phyloP scores from a whole-genome alignment of 2,888 invertebrate genomes.

The Phengaris arion region DNA sequence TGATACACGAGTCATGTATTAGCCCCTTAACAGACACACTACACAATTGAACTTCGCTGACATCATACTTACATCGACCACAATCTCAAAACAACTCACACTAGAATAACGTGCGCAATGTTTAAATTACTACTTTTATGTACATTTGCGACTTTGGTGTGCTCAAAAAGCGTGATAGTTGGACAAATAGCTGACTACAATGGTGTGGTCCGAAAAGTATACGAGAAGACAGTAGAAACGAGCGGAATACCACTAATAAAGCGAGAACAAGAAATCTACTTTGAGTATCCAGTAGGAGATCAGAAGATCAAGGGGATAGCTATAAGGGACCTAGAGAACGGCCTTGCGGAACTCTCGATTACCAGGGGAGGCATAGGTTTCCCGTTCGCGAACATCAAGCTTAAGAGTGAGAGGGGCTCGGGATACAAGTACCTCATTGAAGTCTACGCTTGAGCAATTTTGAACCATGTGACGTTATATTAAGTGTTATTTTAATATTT shows the following conservation, averaged over 20 bases:
- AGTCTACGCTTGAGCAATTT: conserved; percentile 58
- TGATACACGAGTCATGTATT: conserved; percentile 31
- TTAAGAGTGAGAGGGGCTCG: conserved; percentile 67
- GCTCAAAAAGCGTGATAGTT: conserved; percentile 55
- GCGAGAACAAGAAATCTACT: conserved; percentile 54
- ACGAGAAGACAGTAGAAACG: conserved; percentile 49
- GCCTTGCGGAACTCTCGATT: conserved; percentile 61
- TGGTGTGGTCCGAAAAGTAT: conserved; percentile 55
- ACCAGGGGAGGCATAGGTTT: conserved; percentile 66
- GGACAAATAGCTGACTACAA: conserved; percentile 56
- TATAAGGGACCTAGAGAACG: conserved; percentile 66
- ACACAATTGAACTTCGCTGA: conserved; percentile 22
- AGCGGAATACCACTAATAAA: conserved; percentile 54
- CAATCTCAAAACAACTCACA: conserved; percentile 7
- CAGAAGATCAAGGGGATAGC: conserved; percentile 69
- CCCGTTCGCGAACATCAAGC: conserved; percentile 59
- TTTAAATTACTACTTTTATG: conserved; percentile 37
- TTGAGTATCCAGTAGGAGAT: conserved; percentile 54
- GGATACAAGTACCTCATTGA: conserved; percentile 62
- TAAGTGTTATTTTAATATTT: conserved; percentile 13
- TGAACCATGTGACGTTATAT: conserved; percentile 16
- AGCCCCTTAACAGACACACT: conserved; percentile 19
- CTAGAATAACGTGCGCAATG: conserved; percentile 35
- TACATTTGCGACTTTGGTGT: conserved; percentile 44
- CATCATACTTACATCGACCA: conserved; percentile 32